These are phyloP conservation scores for Ancistrus triradiatus DNA, from an alignment of 2,113 vertebrate genomes.

Conservation along the genomic window DNA sequence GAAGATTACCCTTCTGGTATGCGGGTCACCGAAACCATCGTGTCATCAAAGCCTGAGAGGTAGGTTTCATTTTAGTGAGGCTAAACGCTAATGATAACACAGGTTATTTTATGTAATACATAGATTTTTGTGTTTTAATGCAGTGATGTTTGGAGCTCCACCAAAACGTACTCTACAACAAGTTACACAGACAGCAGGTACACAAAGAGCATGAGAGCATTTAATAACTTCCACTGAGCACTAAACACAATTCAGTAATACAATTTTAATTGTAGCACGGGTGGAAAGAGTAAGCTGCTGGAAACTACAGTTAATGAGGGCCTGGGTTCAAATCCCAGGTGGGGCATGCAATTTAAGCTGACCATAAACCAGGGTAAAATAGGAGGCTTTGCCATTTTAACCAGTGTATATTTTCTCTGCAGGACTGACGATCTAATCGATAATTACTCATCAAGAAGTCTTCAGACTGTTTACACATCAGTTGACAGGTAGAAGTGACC, in stretches of 20 bases:
- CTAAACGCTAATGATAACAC: background rate
- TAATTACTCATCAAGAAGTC: constrained; percentile 46
- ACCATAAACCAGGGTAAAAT: too few relatives aligned
- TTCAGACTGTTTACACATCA: constrained; percentile 49
- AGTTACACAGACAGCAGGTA: constrained; percentile 36
- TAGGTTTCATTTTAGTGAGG: constrained; percentile 48
- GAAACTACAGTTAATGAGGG: too few relatives aligned
- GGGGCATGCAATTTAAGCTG: too few relatives aligned
- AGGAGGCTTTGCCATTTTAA: background rate
- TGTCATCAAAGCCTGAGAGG: constrained; percentile 76
- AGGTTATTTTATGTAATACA: background rate
- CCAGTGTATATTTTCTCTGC: constrained; percentile 22
- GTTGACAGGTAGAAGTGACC: constrained; percentile 56
- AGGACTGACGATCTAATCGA: constrained; percentile 48
- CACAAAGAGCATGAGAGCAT: background rate
- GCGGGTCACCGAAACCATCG: constrained; percentile 67
- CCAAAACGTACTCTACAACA: constrained; percentile 19
- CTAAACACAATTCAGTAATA: background rate
- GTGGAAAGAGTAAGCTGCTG: too few relatives aligned
- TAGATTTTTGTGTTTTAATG: background rate
- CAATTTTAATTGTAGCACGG: too few relatives aligned
- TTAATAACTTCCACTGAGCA: background rate
- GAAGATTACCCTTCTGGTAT: constrained; percentile 57
- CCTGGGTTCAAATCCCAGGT: too few relatives aligned
- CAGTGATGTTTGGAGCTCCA: constrained; percentile 22